Percentiles rank a stretch among this genome's conserved stretches.
These are phyloP conservation scores for Pristiophorus japonicus DNA, from an alignment of 2,113 vertebrate genomes.

Conservation along the genomic window DNA sequence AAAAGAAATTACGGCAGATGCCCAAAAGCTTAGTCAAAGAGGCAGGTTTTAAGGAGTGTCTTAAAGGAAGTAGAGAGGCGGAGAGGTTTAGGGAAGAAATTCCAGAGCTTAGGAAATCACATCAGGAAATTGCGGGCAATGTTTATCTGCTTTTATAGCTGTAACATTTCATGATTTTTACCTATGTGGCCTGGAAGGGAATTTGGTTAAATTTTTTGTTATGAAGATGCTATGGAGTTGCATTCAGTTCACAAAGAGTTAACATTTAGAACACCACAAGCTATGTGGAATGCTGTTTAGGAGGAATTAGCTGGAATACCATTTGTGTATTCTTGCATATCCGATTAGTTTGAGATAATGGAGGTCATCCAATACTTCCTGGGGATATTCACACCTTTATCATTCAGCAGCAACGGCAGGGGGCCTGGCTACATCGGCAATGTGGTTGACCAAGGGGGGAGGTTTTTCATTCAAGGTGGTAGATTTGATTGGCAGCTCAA, in stretches of 20 bases:
- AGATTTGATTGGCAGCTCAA: not conserved
- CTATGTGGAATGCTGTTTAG: not conserved
- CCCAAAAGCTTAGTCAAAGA: too few species aligned
- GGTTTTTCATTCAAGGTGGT: not conserved
- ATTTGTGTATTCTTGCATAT: not conserved
- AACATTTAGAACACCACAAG: not conserved
- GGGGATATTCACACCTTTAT: not conserved
- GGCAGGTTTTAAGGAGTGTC: too few species aligned
- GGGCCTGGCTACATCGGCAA: not conserved
- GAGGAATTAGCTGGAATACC: not conserved
- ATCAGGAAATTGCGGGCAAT: not conserved
- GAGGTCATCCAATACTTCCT: not conserved
- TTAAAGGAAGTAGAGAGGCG: too few species aligned
- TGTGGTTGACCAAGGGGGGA: not conserved
- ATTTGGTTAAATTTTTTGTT: not conserved
- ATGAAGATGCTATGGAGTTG: not conserved
- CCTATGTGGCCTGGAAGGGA: not conserved
- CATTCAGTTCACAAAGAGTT: not conserved
- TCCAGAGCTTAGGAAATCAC: too few species aligned
- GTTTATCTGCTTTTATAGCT: not conserved
- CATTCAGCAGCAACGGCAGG: not conserved
- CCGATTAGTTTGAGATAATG: not conserved
- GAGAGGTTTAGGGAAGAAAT: too few species aligned
- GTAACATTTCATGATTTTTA: not conserved
- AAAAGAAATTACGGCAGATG: too few species aligned